These are phyloP conservation scores for Muricea muricata DNA, from an alignment of 92 coral and sea anemone species.

Conservation along the genomic window DNA sequence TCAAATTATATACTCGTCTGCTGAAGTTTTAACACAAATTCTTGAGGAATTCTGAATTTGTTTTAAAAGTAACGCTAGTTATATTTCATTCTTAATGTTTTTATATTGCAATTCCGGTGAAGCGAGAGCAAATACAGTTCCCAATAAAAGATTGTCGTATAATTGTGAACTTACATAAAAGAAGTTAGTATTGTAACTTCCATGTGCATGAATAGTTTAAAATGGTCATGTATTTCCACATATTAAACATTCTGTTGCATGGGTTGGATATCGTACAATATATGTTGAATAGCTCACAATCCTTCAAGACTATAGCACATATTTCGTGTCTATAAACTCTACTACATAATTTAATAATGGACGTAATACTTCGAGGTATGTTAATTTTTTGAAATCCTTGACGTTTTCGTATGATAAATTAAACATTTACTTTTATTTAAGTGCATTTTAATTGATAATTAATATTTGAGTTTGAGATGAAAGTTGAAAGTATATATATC, in stretches of 20 bases:
- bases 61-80: conserved; percentile 6
- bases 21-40: conserved; percentile 10
- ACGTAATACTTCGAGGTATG: conserved; percentile 29
- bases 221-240: too few relatives aligned
- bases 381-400: neutral
- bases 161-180: neutral
- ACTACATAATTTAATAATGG: neutral
- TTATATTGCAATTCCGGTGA: conserved; percentile 33
- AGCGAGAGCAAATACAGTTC: conserved; percentile 13
- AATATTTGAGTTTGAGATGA: too few relatives aligned
- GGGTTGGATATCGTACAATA: neutral
- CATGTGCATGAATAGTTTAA: neutral
- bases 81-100: conserved; percentile 27
- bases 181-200: neutral
- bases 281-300: neutral
- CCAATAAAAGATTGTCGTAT: neutral
- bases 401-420: too few relatives aligned
- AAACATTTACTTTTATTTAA: too few relatives aligned
- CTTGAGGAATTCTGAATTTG: neutral
- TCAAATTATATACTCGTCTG: conserved; percentile 13
- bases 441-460: too few relatives aligned
- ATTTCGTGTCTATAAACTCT: neutral
- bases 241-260: too few relatives aligned
- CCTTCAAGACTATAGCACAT: neutral
- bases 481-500: too few relatives aligned